Conservation (phyloP, 2,113 vertebrate genomes). For the Vanacampus margaritifer region DNA sequence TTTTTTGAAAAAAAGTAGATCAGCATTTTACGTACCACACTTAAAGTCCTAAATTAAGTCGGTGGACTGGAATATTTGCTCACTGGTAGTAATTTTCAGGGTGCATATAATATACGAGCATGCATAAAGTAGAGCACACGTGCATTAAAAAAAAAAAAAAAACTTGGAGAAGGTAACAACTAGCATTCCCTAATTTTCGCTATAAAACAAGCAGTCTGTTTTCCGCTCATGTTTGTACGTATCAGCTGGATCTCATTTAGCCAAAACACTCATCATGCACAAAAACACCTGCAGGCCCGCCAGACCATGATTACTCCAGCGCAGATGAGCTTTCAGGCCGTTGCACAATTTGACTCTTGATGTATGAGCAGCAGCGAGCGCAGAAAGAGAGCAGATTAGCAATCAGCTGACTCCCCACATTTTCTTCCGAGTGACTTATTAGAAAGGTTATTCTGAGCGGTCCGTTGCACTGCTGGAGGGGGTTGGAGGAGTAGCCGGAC, state of each 20-base stretch:
- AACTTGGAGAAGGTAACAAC: constrained; percentile 15
- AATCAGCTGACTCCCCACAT: constrained; percentile 72
- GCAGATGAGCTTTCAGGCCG: constrained; percentile 61
- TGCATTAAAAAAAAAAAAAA: too few relatives aligned
- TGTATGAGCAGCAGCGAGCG: constrained; percentile 54
- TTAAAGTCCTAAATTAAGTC: too few relatives aligned
- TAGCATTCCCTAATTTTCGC: background rate
- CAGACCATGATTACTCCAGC: constrained; percentile 51
- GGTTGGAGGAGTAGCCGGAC: constrained; percentile 43
- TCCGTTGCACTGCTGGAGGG: constrained; percentile 44
- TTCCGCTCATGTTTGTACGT: constrained; percentile 29
- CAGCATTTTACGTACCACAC: too few relatives aligned
- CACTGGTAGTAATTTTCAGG: too few relatives aligned
- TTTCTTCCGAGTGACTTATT: constrained; percentile 73
- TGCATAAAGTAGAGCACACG: too few relatives aligned
- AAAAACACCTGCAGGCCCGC: constrained; percentile 50
- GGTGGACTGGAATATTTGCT: too few relatives aligned
- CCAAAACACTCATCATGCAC: constrained; percentile 39
- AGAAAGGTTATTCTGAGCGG: constrained; percentile 58
- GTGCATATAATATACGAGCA: too few relatives aligned
- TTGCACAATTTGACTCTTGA: constrained; percentile 63
- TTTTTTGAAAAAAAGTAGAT: too few relatives aligned
- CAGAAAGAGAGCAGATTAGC: constrained; percentile 66
- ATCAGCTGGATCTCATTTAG: constrained; percentile 40
- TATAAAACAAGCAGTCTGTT: constrained; percentile 3